Conservation (phyloP, 2,888 invertebrate genomes). For the Brachycybe producta region DNA sequence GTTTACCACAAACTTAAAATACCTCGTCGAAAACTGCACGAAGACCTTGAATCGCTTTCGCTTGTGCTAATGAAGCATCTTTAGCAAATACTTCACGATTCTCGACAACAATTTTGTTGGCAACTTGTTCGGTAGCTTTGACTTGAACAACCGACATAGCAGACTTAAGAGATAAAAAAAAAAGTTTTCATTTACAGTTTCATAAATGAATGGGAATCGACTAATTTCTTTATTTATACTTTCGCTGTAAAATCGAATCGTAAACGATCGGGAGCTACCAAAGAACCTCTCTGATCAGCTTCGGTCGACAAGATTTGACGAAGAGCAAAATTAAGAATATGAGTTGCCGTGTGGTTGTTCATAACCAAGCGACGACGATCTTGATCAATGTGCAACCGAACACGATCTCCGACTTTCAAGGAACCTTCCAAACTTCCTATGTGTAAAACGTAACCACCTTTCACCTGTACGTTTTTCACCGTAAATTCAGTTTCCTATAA, state of each 20-base stretch:
- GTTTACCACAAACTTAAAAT: conserved; percentile 10
- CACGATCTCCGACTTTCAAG: conserved; percentile 69
- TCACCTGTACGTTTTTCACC: conserved; percentile 83
- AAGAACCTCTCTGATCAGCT: conserved; percentile 88
- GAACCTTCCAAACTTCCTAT: conserved; percentile 74
- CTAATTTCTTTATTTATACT: too few species aligned
- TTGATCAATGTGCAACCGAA: conserved; percentile 65
- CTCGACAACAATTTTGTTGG: conserved; percentile 57
- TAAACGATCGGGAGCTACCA: conserved; percentile 91
- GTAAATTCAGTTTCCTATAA: conserved; percentile 63
- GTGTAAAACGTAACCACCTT: conserved; percentile 91
- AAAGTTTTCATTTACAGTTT: conserved; percentile 1
- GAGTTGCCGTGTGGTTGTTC: conserved; percentile 98
- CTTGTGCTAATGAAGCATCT: conserved; percentile 64
- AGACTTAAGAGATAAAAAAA: conserved; percentile 35
- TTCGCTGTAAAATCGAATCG: conserved; percentile 96
- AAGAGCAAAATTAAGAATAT: conserved; percentile 87
- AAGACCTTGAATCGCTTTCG: conserved; percentile 81
- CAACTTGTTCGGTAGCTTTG: conserved; percentile 66
- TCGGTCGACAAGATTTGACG: conserved; percentile 78
- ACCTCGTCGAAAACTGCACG: conserved; percentile 95
- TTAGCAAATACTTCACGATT: conserved; percentile 77
- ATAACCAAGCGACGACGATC: conserved; percentile 76
- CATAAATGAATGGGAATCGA: neutral
- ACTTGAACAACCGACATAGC: conserved; percentile 82